Percentiles rank a stretch among this genome's conserved stretches.
Evolutionary conservation across 2,888 invertebrate species (phyloP).

Genomic region (Cosmopolites sordidus): DNA sequence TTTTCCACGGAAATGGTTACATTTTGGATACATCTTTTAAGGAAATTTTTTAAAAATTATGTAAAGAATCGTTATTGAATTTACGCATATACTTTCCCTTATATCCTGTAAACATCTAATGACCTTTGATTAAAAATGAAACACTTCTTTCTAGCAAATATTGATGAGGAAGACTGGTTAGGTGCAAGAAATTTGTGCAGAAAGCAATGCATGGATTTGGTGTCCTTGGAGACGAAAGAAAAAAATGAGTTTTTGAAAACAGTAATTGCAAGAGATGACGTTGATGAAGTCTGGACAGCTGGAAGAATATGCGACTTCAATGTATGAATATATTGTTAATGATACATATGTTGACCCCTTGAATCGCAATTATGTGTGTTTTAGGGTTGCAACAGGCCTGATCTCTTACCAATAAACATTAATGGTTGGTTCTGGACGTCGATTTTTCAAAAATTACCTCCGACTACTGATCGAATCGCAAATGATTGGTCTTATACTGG

Average conservation of each 20-base stretch:
- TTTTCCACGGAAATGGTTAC: too few relatives aligned
- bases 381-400: constrained; percentile 69
- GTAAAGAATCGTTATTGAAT: too few relatives aligned
- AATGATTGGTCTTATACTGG: constrained; percentile 81
- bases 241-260: constrained; percentile 78
- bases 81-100: too few relatives aligned
- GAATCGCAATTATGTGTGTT: too few relatives aligned
- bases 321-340: too few relatives aligned
- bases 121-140: too few relatives aligned
- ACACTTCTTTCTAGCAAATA: constrained; percentile 7
- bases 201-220: constrained; percentile 78
- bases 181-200: constrained; percentile 75
- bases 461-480: constrained; percentile 67
- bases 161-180: constrained; percentile 64
- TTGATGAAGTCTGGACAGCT: constrained; percentile 78
- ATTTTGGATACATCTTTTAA: too few relatives aligned
- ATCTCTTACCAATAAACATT: constrained; percentile 67
- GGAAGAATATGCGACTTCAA: constrained; percentile 80
- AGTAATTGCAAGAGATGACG: constrained; percentile 50
- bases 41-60: too few relatives aligned
- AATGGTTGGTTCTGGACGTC: constrained; percentile 88
- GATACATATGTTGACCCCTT: too few relatives aligned
- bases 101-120: too few relatives aligned
- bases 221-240: constrained; percentile 70
- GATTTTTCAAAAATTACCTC: constrained; percentile 71